Conservation (phyloP, 2,888 invertebrate genomes). For the Hirtodrosophila trivittata region DNA sequence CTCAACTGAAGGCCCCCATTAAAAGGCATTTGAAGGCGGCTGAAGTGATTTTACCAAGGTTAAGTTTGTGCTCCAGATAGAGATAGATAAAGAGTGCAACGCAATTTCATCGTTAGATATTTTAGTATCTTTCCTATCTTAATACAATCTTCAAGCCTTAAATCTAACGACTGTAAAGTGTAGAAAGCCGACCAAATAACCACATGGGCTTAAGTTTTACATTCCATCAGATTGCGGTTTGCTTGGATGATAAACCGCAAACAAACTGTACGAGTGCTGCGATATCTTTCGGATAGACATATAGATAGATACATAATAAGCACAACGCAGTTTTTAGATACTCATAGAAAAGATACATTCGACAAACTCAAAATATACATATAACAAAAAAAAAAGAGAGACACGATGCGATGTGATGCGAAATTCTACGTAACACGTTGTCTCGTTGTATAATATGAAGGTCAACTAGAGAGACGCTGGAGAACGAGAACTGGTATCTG, state of each 20-base stretch:
- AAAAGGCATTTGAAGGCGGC: conserved; percentile 1
- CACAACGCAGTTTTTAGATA: not conserved
- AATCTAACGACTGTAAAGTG: conserved; percentile 5
- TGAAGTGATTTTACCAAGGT: conserved; percentile 3
- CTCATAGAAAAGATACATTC: conserved; percentile 14
- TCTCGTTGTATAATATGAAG: conserved; percentile 50
- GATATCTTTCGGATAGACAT: conserved; percentile 15
- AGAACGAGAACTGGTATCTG: not conserved
- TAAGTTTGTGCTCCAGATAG: not conserved
- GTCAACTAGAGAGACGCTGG: conserved; percentile 43
- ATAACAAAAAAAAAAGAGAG: conserved; percentile 2
- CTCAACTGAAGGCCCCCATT: not conserved
- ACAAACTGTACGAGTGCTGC: conserved; percentile 8
- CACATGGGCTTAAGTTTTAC: conserved; percentile 19
- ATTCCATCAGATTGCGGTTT: conserved; percentile 31
- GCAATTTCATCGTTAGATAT: no score
- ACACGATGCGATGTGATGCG: conserved; percentile 15
- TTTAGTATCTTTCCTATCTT: conserved; percentile 29
- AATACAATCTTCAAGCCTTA: conserved; percentile 10
- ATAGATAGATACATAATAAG: conserved; percentile 13
- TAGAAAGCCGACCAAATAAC: no score
- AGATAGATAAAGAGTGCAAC: no score
- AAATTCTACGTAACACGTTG: conserved; percentile 44
- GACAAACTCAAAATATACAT: conserved; percentile 5
- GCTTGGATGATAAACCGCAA: conserved; percentile 41